phyloP scores from a whole-genome alignment of 2,888 invertebrate genomes.

The Slavum lentiscoides region DNA sequence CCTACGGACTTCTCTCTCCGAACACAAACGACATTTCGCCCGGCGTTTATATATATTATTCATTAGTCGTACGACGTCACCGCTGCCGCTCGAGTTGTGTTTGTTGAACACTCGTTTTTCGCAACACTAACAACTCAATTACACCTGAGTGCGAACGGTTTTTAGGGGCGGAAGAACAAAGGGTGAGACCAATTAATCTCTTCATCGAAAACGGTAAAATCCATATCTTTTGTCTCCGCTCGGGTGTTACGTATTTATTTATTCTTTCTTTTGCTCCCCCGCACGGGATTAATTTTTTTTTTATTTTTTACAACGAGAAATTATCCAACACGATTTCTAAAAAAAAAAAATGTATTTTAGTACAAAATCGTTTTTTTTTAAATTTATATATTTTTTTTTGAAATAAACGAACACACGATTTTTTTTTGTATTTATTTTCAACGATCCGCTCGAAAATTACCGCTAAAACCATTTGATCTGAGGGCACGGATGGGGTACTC shows the following conservation, averaged over 20 bases:
- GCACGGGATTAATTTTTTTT: no score
- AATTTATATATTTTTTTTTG: no score
- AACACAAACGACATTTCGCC: conserved; percentile 25
- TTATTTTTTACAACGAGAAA: no score
- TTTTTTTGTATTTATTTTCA: no score
- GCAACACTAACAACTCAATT: conserved; percentile 35
- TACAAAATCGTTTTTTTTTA: no score
- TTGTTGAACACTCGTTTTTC: conserved; percentile 24
- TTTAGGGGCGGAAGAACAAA: no score
- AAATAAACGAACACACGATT: no score
- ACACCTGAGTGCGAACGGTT: not conserved
- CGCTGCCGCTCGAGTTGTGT: not conserved
- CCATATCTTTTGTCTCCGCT: conserved; percentile 12
- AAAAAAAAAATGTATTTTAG: no score
- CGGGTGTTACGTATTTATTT: conserved; percentile 7
- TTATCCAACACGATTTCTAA: no score
- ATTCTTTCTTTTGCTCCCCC: not conserved
- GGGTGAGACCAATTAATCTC: conserved; percentile 29
- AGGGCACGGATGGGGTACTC: no score
- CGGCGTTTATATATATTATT: conserved; percentile 30
- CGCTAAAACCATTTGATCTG: no score
- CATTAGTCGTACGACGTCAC: conserved; percentile 18
- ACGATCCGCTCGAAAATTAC: no score
- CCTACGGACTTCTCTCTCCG: not conserved
- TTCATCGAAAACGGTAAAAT: conserved; percentile 5